Conservation (phyloP, 1,140 invertebrate genomes). For the Euschistus heros region DNA sequence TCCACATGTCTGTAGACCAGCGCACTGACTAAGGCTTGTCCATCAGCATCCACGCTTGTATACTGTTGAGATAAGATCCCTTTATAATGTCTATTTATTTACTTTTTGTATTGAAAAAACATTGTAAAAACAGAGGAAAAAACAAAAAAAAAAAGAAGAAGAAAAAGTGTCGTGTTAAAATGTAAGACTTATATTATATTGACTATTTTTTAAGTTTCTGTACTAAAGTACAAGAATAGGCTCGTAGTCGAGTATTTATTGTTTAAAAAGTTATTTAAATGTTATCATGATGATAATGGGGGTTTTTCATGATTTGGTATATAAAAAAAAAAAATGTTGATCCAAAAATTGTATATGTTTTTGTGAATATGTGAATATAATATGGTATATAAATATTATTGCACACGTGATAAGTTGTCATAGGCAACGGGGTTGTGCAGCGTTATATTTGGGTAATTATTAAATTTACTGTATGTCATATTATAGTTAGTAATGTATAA, state of each 20-base stretch:
- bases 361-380: conserved; percentile 15
- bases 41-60: conserved; percentile 11
- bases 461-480: conserved; percentile 16
- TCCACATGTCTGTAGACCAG: conserved; percentile 25
- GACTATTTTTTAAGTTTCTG: conserved; percentile 25
- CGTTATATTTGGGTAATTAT: conserved; percentile 15
- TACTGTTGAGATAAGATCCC: conserved; percentile 24
- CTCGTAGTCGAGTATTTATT: conserved; percentile 15
- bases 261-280: conserved; percentile 17
- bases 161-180: conserved; percentile 17
- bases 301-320: conserved; percentile 15
- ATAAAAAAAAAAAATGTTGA: conserved; percentile 14
- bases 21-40: conserved; percentile 16
- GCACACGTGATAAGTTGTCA: conserved; percentile 15
- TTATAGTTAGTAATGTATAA: conserved; percentile 15
- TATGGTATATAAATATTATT: conserved; percentile 11
- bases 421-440: conserved; percentile 10
- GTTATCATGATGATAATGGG: conserved; percentile 17
- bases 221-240: conserved; percentile 24
- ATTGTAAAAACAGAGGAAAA: conserved; percentile 10
- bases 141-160: conserved; percentile 14
- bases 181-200: conserved; percentile 20
- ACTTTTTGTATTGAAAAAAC: conserved; percentile 25
- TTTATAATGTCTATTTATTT: conserved; percentile 27
- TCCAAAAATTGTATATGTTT: conserved; percentile 16